Conservation (phyloP, 2,113 vertebrate genomes). For the Prolemur simus region DNA sequence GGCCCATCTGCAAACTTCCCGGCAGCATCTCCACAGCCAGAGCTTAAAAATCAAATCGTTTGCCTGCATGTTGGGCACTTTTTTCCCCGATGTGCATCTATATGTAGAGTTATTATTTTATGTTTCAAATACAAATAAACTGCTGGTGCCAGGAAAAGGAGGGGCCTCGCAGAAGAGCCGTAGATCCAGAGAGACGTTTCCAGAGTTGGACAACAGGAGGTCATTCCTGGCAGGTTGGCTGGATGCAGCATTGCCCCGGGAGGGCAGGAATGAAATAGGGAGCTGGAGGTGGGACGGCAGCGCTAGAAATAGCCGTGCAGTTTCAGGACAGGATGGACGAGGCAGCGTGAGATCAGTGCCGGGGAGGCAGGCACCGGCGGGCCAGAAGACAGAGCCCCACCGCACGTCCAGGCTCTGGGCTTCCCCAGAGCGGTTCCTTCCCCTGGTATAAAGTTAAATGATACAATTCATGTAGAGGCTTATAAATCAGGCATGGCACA, state of each 20-base stretch:
- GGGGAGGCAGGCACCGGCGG: background rate
- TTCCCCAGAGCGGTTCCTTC: background rate
- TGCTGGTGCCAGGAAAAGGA: background rate
- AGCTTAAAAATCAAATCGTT: background rate
- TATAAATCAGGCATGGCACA: background rate
- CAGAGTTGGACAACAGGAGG: background rate
- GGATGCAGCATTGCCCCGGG: background rate
- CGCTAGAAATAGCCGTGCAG: background rate
- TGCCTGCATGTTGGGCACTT: background rate
- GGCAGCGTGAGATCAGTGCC: background rate
- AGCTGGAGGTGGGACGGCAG: background rate
- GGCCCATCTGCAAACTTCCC: background rate
- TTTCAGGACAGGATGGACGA: background rate
- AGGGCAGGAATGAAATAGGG: background rate
- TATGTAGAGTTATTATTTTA: background rate
- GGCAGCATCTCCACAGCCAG: accelerated
- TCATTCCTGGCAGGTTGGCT: background rate
- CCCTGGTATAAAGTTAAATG: background rate
- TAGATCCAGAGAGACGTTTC: background rate
- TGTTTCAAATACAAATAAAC: background rate
- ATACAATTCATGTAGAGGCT: background rate
- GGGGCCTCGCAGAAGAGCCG: background rate
- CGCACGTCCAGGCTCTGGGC: background rate
- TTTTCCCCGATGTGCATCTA: background rate
- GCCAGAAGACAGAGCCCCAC: no score